Evolutionary conservation across 2,797 vertebrate species (phyloP), one percentile per base, ranked within the genome.

Genomic region (Centroberyx gerrardi): DNA sequence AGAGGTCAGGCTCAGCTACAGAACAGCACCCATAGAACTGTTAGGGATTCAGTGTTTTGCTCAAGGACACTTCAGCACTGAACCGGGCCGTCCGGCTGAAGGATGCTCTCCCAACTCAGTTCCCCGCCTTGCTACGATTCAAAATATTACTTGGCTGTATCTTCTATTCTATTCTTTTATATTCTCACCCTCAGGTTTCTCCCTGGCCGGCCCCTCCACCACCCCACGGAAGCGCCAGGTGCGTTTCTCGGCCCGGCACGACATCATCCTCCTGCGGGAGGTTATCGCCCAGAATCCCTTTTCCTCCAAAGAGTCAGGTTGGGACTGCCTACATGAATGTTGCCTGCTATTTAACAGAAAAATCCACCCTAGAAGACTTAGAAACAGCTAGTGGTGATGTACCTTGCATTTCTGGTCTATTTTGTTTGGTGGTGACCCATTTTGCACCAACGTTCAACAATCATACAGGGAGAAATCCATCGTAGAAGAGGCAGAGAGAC

Each of bases 251-350:
- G 95, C 95, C 0, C 92, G 94, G 0, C 95, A 96, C 46, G 95
- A 96, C 88, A 96, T 96, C 84, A 88, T 96, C 70, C 92, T 96
- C 17, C 90, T 96, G 48, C 90, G 92, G 38, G 94, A 96, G 74
- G 95, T 96, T 36, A 94, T 96, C 8, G 90, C 90, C 36, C 94
- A 95, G 89, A 96, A 96, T 81, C 95, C 95, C 0, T 96, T 95
- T 44, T 87, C 88, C 74, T 94, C 94, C 51, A 95, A 95, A 82
- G 95, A 96, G 68, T 91, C 95, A 52, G 94, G 95, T 91, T 53
- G 29, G 77, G 77, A 28, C 22, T 17, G 7, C 15, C 13, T 48
- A 8, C 8, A 7, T 62, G 3, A 58, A 13, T 51, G 1, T 44
- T 44, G 12, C 22, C 4, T 1, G n/a, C 15, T 54, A 42, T 65